Evolutionary conservation across 2,888 invertebrate species (phyloP).

Genomic region (Apotomis capreana): DNA sequence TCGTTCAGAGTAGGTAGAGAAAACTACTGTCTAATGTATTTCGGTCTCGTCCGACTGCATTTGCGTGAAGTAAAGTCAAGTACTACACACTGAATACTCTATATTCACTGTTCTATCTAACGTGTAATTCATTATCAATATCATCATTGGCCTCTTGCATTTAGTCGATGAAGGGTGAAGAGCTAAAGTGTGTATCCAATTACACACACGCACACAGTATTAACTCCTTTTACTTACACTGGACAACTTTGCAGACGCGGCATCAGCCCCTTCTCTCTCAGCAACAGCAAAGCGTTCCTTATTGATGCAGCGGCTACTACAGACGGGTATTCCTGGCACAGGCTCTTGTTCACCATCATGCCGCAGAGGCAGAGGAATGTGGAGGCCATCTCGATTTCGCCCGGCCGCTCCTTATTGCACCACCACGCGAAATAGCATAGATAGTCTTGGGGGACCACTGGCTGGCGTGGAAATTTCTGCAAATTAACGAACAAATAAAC

Average conservation of each 20-base stretch:
- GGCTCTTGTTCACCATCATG: constrained; percentile 58
- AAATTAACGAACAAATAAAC: background rate
- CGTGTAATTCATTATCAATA: no score
- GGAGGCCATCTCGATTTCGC: constrained; percentile 65
- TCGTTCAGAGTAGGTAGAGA: no score
- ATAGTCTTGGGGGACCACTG: constrained; percentile 68
- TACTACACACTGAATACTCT: no score
- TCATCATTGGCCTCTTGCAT: no score
- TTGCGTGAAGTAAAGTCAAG: no score
- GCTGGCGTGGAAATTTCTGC: constrained; percentile 66
- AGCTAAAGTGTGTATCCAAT: no score
- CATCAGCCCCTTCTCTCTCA: constrained; percentile 55
- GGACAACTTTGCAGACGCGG: constrained; percentile 52
- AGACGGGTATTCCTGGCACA: constrained; percentile 64
- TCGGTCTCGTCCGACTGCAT: no score
- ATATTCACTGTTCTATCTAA: no score
- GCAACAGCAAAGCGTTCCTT: constrained; percentile 58
- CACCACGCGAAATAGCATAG: constrained; percentile 68
- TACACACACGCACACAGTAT: no score
- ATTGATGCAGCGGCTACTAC: constrained; percentile 66
- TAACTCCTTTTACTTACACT: constrained; percentile 55
- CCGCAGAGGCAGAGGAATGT: constrained; percentile 68
- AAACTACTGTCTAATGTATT: no score
- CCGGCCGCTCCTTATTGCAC: constrained; percentile 55
- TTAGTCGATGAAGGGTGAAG: no score